Base-by-base conservation (phyloP, 2,888 invertebrate genomes). In the Drosophila nigricruria region DNA sequence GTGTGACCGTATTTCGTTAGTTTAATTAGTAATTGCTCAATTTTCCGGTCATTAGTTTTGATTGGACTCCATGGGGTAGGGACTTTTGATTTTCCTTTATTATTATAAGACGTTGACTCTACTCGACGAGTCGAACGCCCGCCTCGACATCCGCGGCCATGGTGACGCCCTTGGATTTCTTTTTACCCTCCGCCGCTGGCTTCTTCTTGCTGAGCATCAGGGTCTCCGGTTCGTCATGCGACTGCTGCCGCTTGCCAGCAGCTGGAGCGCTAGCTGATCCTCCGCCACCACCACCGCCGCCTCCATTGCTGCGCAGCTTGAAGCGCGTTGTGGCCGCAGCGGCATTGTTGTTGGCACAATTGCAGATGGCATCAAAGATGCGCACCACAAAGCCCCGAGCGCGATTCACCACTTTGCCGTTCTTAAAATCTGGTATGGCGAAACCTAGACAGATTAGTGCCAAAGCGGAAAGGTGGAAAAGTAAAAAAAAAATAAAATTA, bases 351-450 rank as follows among this genome's bases (percentile, higher is more conserved):
- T 95, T 95, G 68, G 95, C 95, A 85, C 95, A 95, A 92, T 95
- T 95, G 92, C 95, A 95, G 52, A 95, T 94, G 8, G 94, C 94
- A 90, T 95, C 95, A 81, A 95, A 95, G 90, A 95, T 93, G 70
- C 95, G 94, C 57, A 95, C 93, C 14, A 95, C 94, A 84, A 95
- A 94, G 42, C 95, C 95, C 42, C 95, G 93, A 32, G 95, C 95
- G 23, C 94, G 93, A 76, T 93, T 93, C 2, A 94, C 94, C 67
- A 95, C 92, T 75, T 95, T 94, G 76, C 91, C 93, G 90, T 94
- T 94, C 92, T 94, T 95, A 90, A 95, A 87, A 92, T 92, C 93
- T 89, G 92, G 88, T 88, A 92, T 91, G 81, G 91, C 88, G 81
- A 92, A 92, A 91, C 88, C 92, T 92, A 73, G 63, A 71, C 34